Percentiles rank a stretch among this genome's conserved stretches.
Evolutionary conservation across 2,888 invertebrate species (phyloP).

Genomic region (Homarus gammarus): DNA sequence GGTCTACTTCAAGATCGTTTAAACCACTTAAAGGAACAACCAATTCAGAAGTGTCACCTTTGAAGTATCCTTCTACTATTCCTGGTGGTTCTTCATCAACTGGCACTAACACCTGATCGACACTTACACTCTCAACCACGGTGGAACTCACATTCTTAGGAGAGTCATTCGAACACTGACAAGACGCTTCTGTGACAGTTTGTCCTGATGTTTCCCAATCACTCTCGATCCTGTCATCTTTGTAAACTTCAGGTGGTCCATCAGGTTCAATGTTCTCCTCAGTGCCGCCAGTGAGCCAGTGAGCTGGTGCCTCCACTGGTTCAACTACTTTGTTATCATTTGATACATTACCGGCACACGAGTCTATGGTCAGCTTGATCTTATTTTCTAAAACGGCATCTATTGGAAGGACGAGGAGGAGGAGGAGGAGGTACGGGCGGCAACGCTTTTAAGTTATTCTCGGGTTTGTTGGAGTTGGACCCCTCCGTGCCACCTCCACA

Average conservation of each 20-base stretch:
- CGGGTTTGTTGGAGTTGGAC: background rate
- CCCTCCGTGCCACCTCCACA: background rate
- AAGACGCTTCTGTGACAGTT: background rate
- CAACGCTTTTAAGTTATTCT: background rate
- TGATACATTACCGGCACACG: background rate
- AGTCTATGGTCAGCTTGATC: slow-evolving; percentile 56
- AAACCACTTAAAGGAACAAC: background rate
- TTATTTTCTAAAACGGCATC: slow-evolving; percentile 45
- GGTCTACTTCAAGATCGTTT: background rate
- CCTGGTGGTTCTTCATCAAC: too few relatives aligned
- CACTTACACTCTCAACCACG: too few relatives aligned
- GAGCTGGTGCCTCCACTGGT: too few relatives aligned
- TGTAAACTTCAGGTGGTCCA: too few relatives aligned
- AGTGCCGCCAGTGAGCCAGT: too few relatives aligned
- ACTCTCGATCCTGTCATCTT: too few relatives aligned
- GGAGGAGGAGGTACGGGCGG: slow-evolving; percentile 9
- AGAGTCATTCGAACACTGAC: background rate
- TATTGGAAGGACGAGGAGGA: slow-evolving; percentile 42
- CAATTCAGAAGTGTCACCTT: background rate
- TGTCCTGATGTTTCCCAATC: background rate
- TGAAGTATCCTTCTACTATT: too few relatives aligned
- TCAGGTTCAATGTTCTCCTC: too few relatives aligned
- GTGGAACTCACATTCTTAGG: background rate
- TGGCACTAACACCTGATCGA: too few relatives aligned
- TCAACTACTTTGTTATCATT: background rate